phyloP scores from a whole-genome alignment of 2,113 vertebrate species.

The Seriola aureovittata region DNA sequence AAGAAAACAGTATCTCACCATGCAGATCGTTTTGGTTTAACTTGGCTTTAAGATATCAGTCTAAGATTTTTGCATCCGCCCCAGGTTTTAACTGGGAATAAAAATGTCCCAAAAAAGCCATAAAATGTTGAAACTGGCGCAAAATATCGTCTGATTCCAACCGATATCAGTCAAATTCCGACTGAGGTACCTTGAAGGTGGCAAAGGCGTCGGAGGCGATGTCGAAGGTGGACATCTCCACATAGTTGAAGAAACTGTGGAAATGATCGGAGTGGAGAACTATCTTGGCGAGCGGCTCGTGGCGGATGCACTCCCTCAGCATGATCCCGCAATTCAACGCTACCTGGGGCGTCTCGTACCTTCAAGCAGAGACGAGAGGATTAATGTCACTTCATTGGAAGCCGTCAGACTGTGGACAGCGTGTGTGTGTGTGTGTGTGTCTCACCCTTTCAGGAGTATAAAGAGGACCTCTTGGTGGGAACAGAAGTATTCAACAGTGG shows the following conservation, averaged over 20 bases:
- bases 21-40: too few relatives aligned
- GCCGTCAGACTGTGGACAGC: neutral
- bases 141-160: too few relatives aligned
- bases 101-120: too few relatives aligned
- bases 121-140: too few relatives aligned
- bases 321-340: slow-evolving; percentile 97
- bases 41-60: too few relatives aligned
- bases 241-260: slow-evolving; percentile 94
- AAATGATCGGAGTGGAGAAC: slow-evolving; percentile 93
- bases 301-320: slow-evolving; percentile 96
- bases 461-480: slow-evolving; percentile 96
- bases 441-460: slow-evolving; percentile 95
- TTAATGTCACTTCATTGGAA: neutral
- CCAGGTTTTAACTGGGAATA: too few relatives aligned
- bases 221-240: slow-evolving; percentile 98
- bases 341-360: slow-evolving; percentile 94
- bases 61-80: too few relatives aligned
- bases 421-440: slow-evolving; percentile 1
- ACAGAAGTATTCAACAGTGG: slow-evolving; percentile 96
- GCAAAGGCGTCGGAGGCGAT: slow-evolving; percentile 98
- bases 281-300: slow-evolving; percentile 95
- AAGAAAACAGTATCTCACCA: too few relatives aligned
- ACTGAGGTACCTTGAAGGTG: slow-evolving; percentile 92
- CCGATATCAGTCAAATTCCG: too few relatives aligned
- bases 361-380: slow-evolving; percentile 49